Evolutionary conservation across 1,140 invertebrate species (phyloP).

Genomic region (Plectrocnemia conspersa): DNA sequence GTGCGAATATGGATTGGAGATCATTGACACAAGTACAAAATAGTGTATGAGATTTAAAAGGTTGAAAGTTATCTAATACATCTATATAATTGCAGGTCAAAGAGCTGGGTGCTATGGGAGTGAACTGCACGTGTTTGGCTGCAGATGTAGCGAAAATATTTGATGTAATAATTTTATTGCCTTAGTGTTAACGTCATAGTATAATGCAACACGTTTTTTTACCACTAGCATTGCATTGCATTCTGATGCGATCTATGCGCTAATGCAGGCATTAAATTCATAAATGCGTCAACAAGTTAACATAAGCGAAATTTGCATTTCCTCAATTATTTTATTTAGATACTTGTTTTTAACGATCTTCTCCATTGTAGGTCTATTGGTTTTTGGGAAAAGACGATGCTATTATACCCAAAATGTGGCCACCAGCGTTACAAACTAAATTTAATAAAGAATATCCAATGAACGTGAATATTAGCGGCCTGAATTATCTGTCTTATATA

Average conservation of each 20-base stretch:
- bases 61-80: neutral
- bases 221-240: conserved; percentile 15
- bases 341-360: too few relatives aligned
- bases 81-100: conserved; percentile 67
- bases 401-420: conserved; percentile 72
- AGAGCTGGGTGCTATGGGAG: conserved; percentile 80
- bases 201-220: neutral
- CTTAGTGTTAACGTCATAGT: neutral
- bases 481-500: conserved; percentile 63
- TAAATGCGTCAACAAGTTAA: neutral
- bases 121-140: conserved; percentile 80
- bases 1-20: conserved; percentile 93
- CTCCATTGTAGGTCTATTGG: conserved; percentile 93
- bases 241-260: conserved; percentile 11
- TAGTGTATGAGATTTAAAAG: neutral
- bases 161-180: conserved; percentile 54
- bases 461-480: conserved; percentile 59
- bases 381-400: conserved; percentile 63
- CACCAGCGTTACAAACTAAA: conserved; percentile 61
- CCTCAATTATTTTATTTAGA: neutral
- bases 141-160: conserved; percentile 90
- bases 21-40: conserved; percentile 79
- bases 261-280: too few relatives aligned
- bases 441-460: conserved; percentile 74
- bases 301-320: neutral